phyloP scores from a whole-genome alignment of 1,140 invertebrate genomes.

The Philotrypesis tridentata region DNA sequence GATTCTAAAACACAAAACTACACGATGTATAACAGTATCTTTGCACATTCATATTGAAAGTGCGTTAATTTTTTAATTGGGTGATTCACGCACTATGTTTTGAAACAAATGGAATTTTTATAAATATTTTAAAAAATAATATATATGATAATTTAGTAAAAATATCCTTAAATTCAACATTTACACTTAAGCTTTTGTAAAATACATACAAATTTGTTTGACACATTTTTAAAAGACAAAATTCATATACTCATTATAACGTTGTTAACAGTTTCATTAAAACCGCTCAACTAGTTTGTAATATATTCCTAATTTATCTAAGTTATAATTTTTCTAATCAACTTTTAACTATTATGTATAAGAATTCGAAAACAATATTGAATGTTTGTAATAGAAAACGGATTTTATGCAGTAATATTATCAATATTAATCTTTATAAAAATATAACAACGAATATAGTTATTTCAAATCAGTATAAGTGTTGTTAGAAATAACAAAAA shows the following conservation, averaged over 20 bases:
- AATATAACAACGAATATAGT: neutral
- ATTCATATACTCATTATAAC: neutral
- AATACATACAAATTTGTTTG: neutral
- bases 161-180: neutral
- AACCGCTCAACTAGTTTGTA: neutral
- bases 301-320: neutral
- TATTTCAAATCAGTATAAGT: neutral
- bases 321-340: neutral
- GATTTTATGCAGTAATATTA: neutral
- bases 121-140: neutral
- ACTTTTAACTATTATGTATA: neutral
- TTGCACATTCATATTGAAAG: neutral
- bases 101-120: neutral
- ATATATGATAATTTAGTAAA: neutral
- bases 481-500: no score
- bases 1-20: neutral
- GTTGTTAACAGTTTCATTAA: neutral
- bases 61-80: neutral
- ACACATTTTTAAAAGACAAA: neutral
- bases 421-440: neutral
- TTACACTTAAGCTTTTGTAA: neutral
- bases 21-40: neutral
- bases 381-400: neutral
- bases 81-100: no score
- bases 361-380: no score